Evolutionary conservation across 2,113 vertebrate genomes (phyloP), one percentile per base, ranked within the genome.

Genomic region (Actenoides hombroni): DNA sequence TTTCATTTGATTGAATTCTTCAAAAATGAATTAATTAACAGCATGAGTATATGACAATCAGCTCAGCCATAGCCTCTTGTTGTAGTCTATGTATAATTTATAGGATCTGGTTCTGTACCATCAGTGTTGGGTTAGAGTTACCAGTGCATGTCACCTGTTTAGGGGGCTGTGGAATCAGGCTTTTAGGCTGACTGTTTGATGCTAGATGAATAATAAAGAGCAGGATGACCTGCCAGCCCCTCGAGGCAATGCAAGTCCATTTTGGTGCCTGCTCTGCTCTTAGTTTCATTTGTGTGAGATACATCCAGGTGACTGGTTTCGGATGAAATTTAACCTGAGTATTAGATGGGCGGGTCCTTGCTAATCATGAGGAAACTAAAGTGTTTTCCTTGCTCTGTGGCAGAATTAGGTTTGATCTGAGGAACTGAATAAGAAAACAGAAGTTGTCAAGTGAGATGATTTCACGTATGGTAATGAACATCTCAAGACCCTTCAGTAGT

Each of bases 401-500:
- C 76, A 81, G 40, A 91, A 33, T 57, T 53, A 16, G 23, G 70
- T 83, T 74, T 86, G 56, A 33, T 69, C 56, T 64, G 48, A 64
- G 78, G 74, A 65, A 56, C 44, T 37, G 39, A 54, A 24, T 48
- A 70, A 60, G 57, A 39, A 65, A n/a, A 29, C 4, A 65, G 42
- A 81, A 85, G 7, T 73, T 82, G 28, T 73, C 33, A 67, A 44
- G 24, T 67, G 53, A 56, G 73, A 16, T 71, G 51, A 37, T 82
- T 68, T 69, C 59, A 28, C 1, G 0, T 10, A 3, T 2, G 9
- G 7, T 63, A 16, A 49, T 59, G 20, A 57, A 7, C 35, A 63
- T 67, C 42, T 76, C 25, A 53, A 53, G 46, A 51, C 24, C 20
- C 23, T 88, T 63, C 23, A 42, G 23, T 16, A 37, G 35, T 31